These are phyloP conservation scores for Machimus rusticus DNA, from an alignment of 2,888 invertebrate genomes.

Conservation along the genomic window DNA sequence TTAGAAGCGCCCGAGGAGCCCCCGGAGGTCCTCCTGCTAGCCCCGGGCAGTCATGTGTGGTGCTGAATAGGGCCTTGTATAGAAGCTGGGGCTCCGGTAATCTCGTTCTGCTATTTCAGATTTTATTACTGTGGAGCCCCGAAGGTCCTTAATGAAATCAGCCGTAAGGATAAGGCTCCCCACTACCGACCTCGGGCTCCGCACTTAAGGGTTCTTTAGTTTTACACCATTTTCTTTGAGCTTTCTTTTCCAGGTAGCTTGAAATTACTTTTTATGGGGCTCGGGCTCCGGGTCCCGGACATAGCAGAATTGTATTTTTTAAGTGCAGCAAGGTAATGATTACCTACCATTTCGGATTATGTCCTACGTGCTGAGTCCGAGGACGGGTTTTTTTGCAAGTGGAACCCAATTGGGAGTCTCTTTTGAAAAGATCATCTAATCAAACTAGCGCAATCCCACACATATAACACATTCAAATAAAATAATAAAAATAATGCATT, in stretches of 20 bases:
- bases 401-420: neutral
- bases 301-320: neutral
- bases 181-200: neutral
- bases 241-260: neutral
- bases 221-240: neutral
- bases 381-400: neutral
- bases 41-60: neutral
- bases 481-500: too few relatives aligned
- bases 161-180: neutral
- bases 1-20: neutral
- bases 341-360: neutral
- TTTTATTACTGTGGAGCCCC: constrained; percentile 9
- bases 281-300: neutral
- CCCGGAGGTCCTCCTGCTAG: neutral
- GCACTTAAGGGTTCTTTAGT: constrained; percentile 4
- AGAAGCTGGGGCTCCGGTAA: neutral
- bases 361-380: neutral
- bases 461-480: neutral
- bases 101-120: constrained; percentile 29
- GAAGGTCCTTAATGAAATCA: constrained; percentile 24
- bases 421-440: neutral
- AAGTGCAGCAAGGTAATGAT: neutral
- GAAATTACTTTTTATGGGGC: neutral
- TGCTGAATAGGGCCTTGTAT: neutral
- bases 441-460: neutral